Evolutionary conservation across 2,888 invertebrate species (phyloP), one percentile per base, ranked within the genome.

Genomic region (Heliconius ethilla): DNA sequence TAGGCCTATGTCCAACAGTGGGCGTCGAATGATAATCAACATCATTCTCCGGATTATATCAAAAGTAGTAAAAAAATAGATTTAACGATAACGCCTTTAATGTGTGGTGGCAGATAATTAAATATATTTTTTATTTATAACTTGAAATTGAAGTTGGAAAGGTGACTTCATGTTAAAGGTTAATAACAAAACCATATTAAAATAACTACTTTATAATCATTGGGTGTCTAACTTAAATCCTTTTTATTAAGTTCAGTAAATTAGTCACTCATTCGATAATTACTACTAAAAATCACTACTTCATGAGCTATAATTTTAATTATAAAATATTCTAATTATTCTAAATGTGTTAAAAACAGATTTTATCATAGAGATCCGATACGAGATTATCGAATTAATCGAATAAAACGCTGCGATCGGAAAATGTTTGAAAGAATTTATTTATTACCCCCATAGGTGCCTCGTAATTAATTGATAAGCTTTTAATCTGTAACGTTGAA

Each of bases 381-480:
- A 55, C 55, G n/a, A 72, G 29, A 55, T 33, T 72, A 72, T 72
- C 70, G 33, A 76, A 65, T 76, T 51, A 76, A 65, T 76, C 63
- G 65, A 40, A 33, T 65, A 18, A 65, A 51, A 70, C 22, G 33
- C 33, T 72, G 65, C n/a, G 62, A 37, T 70, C 27, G 69, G 69
- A 62, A 40, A 76, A 62, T 70, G 62, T 76, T 70, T 18, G n/a
- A 33, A 65, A 51, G 63, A 51, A 59, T 70, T 63, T 37, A 76
- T 76, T 72, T 63, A 72, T 65, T 45, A 29, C 69, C 15, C 37
- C 37, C 37, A 69, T 75, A 75, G 37, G 59, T 75, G 69, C 27
- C 27, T 76, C 27, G 51, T 76, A 63, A 76, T 70, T 76, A 76
- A 70, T 40, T 70, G 59, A 76, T 70, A 33, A 72, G 55, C 70